Conservation (phyloP, 2,797 vertebrate genomes). For the Tympanoctomys barrerae region DNA sequence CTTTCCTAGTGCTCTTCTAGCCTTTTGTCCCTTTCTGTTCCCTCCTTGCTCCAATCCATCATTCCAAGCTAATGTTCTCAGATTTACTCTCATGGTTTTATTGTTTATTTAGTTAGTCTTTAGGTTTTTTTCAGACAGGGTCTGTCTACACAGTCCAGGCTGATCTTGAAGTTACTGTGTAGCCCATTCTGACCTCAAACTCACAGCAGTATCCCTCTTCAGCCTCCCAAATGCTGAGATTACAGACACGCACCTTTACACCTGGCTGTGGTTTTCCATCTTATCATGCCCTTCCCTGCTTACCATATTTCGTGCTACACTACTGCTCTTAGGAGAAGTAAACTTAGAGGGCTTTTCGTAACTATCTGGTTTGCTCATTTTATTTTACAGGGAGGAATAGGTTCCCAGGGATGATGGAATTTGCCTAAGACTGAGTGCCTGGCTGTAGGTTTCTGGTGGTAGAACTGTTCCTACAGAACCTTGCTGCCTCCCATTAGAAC, state of each 20-base stretch:
- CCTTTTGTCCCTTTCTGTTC: background rate
- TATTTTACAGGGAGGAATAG: background rate
- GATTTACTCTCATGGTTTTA: background rate
- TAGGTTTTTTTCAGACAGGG: background rate
- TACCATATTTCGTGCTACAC: background rate
- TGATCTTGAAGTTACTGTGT: background rate
- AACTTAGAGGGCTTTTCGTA: background rate
- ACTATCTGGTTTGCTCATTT: slow-evolving; percentile 12
- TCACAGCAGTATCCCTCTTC: background rate
- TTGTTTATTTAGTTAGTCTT: background rate
- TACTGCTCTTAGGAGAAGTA: background rate
- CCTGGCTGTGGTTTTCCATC: background rate
- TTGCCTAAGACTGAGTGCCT: background rate
- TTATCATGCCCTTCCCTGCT: background rate
- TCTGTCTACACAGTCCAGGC: background rate
- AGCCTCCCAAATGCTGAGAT: background rate
- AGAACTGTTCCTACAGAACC: background rate
- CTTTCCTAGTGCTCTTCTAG: background rate
- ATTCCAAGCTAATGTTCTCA: background rate
- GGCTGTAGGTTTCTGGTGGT: background rate
- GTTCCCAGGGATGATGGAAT: background rate
- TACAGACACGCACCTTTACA: background rate
- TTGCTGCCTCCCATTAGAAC: background rate
- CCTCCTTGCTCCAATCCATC: background rate
- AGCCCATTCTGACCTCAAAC: background rate